Evolutionary conservation across 2,888 invertebrate genomes (phyloP), one percentile per base, ranked within the genome.

Genomic region (Aricia artaxerxes): DNA sequence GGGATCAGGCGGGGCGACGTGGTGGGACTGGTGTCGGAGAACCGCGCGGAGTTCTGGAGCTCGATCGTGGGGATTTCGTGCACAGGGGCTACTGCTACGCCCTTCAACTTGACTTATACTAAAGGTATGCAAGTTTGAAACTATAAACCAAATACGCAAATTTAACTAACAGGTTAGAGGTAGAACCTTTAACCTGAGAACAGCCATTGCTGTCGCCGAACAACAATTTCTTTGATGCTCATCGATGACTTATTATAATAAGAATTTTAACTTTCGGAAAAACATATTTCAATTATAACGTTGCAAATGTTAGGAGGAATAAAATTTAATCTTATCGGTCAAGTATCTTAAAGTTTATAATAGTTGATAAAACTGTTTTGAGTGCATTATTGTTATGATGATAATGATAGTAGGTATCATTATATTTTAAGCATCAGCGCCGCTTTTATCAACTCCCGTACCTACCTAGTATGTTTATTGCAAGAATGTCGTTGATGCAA

Each of bases 1-100:
- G 92, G 92, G 0, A 85, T 93, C 13, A 84, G 82, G 84, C 92
- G 89, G 83, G 92, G 92, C 85, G 89, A 93, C 6, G 86, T 87
- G 24, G 82, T 93, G 0, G 93, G 87, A 0, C 61, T 93, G 0
- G 85, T 89, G n/a, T 86, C 91, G 0, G 93, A 93, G 79, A 93
- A 92, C 64, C 83, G 90, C 0, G 79, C 80, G 1, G 92, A 93
- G 49, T 92, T 84, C 64, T 91, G 87, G 86, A 84, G 87, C 1
- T 87, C 90, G 4, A 83, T 88, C 0, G 79, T 92, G 1, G 93
- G 92, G 0, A 83, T 85, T 0, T 81, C 84, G 0, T 89, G 89
- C 79, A 81, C 88, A 0, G 92, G 93, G 0, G 92, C 89, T 0
- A 81, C 86, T 0, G 60, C 89, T 0, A 90, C 91, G 40, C 84